Evolutionary conservation across 2,888 invertebrate species (phyloP).

Genomic region (Tenthredo notha): DNA sequence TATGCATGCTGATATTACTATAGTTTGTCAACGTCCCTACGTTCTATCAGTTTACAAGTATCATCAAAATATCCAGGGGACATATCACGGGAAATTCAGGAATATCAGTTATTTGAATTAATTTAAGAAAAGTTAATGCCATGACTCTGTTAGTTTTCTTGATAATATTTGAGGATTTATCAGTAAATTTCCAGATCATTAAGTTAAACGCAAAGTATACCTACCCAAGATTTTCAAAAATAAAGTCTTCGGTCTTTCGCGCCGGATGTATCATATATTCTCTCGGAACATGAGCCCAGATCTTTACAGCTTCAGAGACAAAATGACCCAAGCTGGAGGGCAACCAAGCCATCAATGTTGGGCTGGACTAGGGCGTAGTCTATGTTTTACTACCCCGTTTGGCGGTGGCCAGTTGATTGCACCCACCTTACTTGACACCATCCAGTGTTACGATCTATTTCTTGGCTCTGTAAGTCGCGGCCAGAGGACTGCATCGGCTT

Average conservation of each 20-base stretch:
- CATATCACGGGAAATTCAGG: background rate
- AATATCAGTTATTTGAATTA: background rate
- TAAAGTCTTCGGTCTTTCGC: background rate
- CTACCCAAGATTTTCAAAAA: background rate
- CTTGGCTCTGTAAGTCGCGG: background rate
- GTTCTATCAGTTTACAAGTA: background rate
- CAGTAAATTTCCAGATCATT: background rate
- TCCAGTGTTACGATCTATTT: slow-evolving; percentile 16
- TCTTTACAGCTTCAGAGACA: background rate
- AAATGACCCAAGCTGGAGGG: background rate
- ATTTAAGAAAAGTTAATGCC: background rate
- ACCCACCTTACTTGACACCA: background rate
- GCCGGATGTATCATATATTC: background rate
- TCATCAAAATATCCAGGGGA: background rate
- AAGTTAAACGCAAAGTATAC: background rate
- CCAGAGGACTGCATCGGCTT: background rate
- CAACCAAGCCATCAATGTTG: slow-evolving; percentile 1
- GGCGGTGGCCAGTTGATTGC: slow-evolving; percentile 18
- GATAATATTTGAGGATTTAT: background rate
- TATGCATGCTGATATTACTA: slow-evolving; percentile 24
- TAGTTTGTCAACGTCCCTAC: slow-evolving; percentile 30
- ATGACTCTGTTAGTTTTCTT: background rate
- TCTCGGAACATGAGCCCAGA: background rate
- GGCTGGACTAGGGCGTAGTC: slow-evolving; percentile 14
- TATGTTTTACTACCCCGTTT: slow-evolving; percentile 28